Base-by-base conservation (phyloP, 2,888 invertebrate genomes). In the Machimus atricapillus region DNA sequence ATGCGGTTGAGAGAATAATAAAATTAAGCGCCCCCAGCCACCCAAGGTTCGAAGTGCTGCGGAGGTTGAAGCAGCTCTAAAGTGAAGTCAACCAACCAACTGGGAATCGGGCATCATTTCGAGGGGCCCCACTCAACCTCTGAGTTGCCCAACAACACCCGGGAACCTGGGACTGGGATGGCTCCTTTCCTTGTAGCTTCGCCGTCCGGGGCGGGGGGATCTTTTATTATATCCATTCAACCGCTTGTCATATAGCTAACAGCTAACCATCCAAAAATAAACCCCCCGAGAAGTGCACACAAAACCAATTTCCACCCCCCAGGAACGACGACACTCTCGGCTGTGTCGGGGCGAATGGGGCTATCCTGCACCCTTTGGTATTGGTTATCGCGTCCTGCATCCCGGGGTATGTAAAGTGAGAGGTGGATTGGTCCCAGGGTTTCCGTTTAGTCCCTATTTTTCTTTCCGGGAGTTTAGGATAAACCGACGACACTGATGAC, bases 401-500 rank as follows among this genome's bases (percentile, higher is more conserved):
- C 81, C 81, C 37, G 34, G 81, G 52, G 56, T 56, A 81, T 56
- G 81, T 56, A 46, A 81, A 81, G 40, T 56, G 34, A 23, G 81
- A 34, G 56, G 81, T 81, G 56, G 56, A 56, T 56, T 58, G 52
- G 56, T 16, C 56, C 56, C 52, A 58, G 52, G 56, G 52, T 81
- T 81, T 81, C 81, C 81, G 81, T 81, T 81, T 56, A 81, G 81
- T 56, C 81, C 34, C 52, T 81, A 81, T 81, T 81, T 81, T 81
- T 81, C 81, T 81, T 81, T 81, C 81, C 81, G 81, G 81, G 19
- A 56, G 52, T 81, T 52, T 52, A 56, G 81, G 81, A 81, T 81
- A 81, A 81, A 81, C 81, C 81, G 81, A 81, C 81, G 81, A 81
- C 81, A 81, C 81, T 81, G 81, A 81, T 56, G 81, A 81, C 81